Conservation (phyloP, 2,113 vertebrate species). For the Xenotilapia longispinis region DNA sequence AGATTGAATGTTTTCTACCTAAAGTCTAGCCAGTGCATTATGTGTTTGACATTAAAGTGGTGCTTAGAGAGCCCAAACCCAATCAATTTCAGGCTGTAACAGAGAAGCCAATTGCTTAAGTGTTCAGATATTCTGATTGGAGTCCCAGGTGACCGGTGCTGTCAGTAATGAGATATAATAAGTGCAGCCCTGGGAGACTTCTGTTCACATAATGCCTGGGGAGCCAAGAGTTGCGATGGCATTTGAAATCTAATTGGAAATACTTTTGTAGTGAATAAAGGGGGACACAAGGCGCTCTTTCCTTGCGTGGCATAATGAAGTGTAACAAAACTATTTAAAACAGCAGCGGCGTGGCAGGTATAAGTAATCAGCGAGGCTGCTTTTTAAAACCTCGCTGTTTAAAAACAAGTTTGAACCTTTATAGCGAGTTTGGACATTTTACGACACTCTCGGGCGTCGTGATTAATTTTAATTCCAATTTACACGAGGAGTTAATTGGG, state of each 20-base stretch:
- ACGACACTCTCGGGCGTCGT: background rate
- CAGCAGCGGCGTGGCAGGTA: background rate
- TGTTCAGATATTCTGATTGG: conserved; percentile 60
- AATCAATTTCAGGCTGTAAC: conserved; percentile 55
- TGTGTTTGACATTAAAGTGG: conserved; percentile 68
- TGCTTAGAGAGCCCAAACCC: conserved; percentile 49
- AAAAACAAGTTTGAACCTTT: background rate
- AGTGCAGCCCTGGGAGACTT: conserved; percentile 51
- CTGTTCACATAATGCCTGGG: conserved; percentile 59
- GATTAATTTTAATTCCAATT: background rate
- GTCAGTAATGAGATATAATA: conserved; percentile 72
- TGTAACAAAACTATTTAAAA: conserved; percentile 39
- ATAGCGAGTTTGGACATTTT: background rate
- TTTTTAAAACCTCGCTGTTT: conserved; percentile 34
- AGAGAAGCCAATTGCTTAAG: conserved; percentile 64
- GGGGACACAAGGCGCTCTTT: conserved; percentile 1
- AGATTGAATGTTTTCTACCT: conserved; percentile 32
- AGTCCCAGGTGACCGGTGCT: conserved; percentile 65
- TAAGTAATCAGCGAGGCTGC: conserved; percentile 20
- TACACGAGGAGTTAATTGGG: background rate
- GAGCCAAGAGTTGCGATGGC: conserved; percentile 50
- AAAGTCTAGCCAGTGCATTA: conserved; percentile 51
- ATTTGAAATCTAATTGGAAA: conserved; percentile 70
- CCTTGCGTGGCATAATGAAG: conserved; percentile 35
- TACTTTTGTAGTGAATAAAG: conserved; percentile 44